phyloP scores from a whole-genome alignment of 2,888 invertebrate genomes.

The Lochmaea capreae region DNA sequence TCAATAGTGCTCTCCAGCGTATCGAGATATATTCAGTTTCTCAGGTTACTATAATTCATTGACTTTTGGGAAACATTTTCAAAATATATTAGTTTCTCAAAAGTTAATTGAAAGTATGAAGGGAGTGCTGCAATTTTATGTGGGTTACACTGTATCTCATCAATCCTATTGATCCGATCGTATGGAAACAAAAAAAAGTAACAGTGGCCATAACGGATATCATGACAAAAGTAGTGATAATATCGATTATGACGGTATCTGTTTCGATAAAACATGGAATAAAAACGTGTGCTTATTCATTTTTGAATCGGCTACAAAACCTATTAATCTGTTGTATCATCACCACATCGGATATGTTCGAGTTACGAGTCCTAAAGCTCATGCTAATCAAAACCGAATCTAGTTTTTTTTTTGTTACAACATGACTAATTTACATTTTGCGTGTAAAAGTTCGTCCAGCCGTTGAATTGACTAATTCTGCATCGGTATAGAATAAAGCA shows the following conservation, averaged over 20 bases:
- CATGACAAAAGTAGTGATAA: no score
- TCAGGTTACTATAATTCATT: no score
- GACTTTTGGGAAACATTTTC: no score
- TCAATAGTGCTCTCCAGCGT: no score
- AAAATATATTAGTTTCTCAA: no score
- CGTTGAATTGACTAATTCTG: constrained; percentile 47
- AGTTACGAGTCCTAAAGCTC: constrained; percentile 11
- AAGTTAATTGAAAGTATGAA: no score
- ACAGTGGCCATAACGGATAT: no score
- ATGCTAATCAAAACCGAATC: constrained; percentile 19
- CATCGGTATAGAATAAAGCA: constrained; percentile 36
- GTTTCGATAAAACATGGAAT: background rate
- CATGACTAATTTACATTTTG: constrained; percentile 45
- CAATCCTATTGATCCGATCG: no score
- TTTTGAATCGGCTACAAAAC: constrained; percentile 18
- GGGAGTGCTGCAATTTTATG: no score
- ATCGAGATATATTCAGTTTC: no score
- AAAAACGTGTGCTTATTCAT: background rate
- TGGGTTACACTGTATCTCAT: no score
- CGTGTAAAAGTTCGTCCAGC: constrained; percentile 39
- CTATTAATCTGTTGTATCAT: constrained; percentile 9
- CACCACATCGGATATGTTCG: background rate
- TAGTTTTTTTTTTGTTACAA: constrained; percentile 19
- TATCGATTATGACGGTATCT: background rate
- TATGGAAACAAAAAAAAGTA: no score